Evolutionary conservation across 2,888 invertebrate genomes (phyloP).

Genomic region (Diaphora mendica): DNA sequence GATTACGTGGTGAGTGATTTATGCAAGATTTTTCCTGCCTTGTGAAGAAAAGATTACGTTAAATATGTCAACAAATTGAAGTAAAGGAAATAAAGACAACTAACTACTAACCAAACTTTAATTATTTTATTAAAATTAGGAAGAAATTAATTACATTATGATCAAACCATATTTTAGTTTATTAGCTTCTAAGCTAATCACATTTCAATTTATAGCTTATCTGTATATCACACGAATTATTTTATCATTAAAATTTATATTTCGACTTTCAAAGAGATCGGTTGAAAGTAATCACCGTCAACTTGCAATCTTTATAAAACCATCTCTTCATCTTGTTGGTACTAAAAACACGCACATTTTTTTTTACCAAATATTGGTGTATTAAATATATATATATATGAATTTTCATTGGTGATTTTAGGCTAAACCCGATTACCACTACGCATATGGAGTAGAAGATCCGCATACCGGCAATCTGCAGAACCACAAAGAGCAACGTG

Average conservation of each 20-base stretch:
- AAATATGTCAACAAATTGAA: too few relatives aligned
- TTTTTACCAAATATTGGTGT: neutral
- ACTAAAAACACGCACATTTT: too few relatives aligned
- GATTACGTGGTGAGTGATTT: conserved; percentile 88
- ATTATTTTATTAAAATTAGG: too few relatives aligned
- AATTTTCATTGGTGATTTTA: conserved; percentile 56
- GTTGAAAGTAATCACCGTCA: too few relatives aligned
- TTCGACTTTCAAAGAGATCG: too few relatives aligned
- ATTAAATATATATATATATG: neutral
- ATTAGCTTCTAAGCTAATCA: neutral
- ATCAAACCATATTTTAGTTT: neutral
- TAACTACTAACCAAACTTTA: too few relatives aligned
- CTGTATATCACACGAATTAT: too few relatives aligned
- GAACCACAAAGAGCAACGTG: conserved; percentile 90
- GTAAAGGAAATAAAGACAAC: too few relatives aligned
- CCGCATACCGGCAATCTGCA: conserved; percentile 90
- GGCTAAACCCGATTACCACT: conserved; percentile 92
- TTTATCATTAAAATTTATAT: too few relatives aligned
- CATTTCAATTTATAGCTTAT: neutral
- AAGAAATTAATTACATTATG: neutral
- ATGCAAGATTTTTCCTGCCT: neutral
- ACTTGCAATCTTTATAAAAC: neutral
- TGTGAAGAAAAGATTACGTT: neutral
- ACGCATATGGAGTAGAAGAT: conserved; percentile 92
- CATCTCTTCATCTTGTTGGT: neutral